phyloP scores from a whole-genome alignment of 2,113 vertebrate species.

The Macrotis lagotis region DNA sequence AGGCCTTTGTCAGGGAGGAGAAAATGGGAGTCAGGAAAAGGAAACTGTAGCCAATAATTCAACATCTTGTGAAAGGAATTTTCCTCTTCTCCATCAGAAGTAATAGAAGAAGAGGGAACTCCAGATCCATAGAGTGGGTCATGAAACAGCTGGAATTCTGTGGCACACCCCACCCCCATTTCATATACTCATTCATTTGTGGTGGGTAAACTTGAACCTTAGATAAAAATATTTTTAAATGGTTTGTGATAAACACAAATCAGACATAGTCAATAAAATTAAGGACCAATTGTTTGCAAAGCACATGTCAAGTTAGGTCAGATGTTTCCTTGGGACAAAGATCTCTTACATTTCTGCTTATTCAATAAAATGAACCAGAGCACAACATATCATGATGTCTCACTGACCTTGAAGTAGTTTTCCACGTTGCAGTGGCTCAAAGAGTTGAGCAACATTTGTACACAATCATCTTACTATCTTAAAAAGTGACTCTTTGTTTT shows the following conservation, averaged over 20 bases:
- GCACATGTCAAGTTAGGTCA: background rate
- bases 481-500: background rate
- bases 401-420: background rate
- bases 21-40: background rate
- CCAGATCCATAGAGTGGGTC: background rate
- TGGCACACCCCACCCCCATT: no score
- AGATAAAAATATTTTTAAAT: background rate
- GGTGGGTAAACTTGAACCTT: background rate
- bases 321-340: background rate
- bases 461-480: fast-evolving
- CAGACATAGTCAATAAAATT: background rate
- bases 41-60: background rate
- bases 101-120: background rate
- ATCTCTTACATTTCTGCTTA: background rate
- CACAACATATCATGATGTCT: background rate
- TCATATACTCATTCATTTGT: background rate
- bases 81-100: background rate
- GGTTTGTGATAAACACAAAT: background rate
- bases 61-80: background rate
- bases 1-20: background rate
- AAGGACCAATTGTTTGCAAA: background rate
- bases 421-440: background rate
- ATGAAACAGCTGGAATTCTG: background rate
- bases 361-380: background rate
- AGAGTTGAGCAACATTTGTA: background rate